Conservation (phyloP, 1,140 invertebrate genomes). For the Paraescarpia echinospica region DNA sequence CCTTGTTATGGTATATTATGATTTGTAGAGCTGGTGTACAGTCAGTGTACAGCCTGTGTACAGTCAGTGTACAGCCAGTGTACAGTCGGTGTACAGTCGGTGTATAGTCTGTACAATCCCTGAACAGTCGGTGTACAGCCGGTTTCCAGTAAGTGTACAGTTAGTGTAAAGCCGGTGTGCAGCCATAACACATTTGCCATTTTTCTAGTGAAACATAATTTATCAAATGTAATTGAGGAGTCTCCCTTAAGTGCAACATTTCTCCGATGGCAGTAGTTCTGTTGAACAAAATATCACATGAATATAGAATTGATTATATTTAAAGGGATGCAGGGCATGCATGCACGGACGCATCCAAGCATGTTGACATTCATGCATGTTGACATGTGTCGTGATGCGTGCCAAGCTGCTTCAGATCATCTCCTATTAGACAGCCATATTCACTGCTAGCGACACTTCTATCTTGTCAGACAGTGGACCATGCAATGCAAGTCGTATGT, state of each 20-base stretch:
- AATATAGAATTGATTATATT: background rate
- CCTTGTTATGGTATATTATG: no score
- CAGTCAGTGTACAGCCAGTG: no score
- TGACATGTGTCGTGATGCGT: background rate
- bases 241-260: background rate
- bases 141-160: no score
- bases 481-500: background rate
- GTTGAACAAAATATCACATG: background rate
- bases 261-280: background rate
- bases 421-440: background rate
- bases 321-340: background rate
- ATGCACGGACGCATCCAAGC: background rate
- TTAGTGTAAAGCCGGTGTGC: no score
- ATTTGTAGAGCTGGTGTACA: no score
- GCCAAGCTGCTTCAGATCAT: background rate
- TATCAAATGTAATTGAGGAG: no score
- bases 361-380: background rate
- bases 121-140: no score
- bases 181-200: no score
- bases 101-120: no score
- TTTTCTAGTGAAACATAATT: no score
- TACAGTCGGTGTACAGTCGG: no score
- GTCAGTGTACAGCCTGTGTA: no score
- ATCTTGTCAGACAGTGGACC: background rate
- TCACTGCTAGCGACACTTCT: background rate